phyloP scores from a whole-genome alignment of 2,797 vertebrate species.

The Vespertilio murinus region DNA sequence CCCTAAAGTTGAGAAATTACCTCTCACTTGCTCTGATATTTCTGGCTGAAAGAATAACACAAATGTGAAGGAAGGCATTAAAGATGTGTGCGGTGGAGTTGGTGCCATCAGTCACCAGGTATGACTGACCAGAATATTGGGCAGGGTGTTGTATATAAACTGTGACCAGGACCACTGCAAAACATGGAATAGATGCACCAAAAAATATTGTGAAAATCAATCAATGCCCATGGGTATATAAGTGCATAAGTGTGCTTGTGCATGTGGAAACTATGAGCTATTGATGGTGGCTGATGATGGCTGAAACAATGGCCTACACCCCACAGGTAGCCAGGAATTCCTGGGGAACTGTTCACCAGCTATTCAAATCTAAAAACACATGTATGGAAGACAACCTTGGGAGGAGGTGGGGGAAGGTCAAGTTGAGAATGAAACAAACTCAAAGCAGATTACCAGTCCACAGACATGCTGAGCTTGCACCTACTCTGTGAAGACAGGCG shows the following conservation, averaged over 20 bases:
- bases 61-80: not conserved
- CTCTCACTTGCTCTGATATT: not conserved
- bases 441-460: not conserved
- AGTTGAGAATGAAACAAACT: slow-evolving; percentile 10
- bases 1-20: not conserved
- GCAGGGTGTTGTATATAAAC: not conserved
- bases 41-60: not conserved
- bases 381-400: not conserved
- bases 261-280: not conserved
- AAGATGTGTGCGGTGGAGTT: not conserved
- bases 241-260: not conserved
- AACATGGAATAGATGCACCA: not conserved
- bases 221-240: not conserved
- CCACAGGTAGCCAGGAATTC: slow-evolving; percentile 2
- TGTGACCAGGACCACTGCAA: not conserved
- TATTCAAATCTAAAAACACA: slow-evolving; percentile 16
- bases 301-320: not conserved
- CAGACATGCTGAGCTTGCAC: not conserved
- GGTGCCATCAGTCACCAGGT: not conserved
- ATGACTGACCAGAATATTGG: not conserved
- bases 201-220: not conserved
- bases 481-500: not conserved
- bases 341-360: not conserved
- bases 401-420: not conserved
- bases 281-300: not conserved